Conservation (phyloP, 2,797 vertebrate species). For the Ambastaia sidthimunki region DNA sequence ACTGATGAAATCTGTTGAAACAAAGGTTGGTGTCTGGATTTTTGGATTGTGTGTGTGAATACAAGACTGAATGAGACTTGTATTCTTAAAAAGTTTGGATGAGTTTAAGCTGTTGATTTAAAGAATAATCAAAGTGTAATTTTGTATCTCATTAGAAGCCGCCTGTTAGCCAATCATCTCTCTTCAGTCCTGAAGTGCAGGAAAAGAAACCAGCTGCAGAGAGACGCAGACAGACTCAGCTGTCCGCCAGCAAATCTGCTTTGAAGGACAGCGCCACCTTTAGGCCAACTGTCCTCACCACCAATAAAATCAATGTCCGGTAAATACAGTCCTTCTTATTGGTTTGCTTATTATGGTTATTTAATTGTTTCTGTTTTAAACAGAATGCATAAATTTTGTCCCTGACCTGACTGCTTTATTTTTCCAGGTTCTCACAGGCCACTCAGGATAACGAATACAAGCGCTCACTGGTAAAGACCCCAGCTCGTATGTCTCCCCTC, state of each 20-base stretch:
- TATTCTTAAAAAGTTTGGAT: not conserved
- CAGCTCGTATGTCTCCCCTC: constrained; percentile 81
- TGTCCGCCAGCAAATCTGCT: constrained; percentile 64
- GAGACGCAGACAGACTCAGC: constrained; percentile 59
- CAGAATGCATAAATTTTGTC: not conserved
- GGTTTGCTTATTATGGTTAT: not conserved
- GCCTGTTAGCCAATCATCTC: constrained; percentile 52
- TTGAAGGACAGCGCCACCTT: constrained; percentile 69
- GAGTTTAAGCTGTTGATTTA: not conserved
- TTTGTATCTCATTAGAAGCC: constrained; percentile 67
- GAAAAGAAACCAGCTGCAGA: constrained; percentile 63
- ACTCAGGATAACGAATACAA: constrained; percentile 89
- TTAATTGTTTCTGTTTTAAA: not conserved
- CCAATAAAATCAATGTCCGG: constrained; percentile 90
- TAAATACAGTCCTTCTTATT: constrained; percentile 65
- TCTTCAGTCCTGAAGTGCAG: constrained; percentile 78
- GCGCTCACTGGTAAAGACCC: constrained; percentile 87
- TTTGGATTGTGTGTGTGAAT: not conserved
- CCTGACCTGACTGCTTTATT: not conserved
- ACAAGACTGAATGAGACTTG: too few relatives aligned
- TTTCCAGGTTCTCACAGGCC: constrained; percentile 85
- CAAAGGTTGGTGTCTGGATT: constrained; percentile 45
- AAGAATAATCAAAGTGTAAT: constrained; percentile 2
- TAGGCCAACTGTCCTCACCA: constrained; percentile 78
- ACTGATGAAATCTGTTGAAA: constrained; percentile 57